Evolutionary conservation across 2,888 invertebrate species (phyloP), one percentile per base, ranked within the genome.

Genomic region (Ferrisia virgata): DNA sequence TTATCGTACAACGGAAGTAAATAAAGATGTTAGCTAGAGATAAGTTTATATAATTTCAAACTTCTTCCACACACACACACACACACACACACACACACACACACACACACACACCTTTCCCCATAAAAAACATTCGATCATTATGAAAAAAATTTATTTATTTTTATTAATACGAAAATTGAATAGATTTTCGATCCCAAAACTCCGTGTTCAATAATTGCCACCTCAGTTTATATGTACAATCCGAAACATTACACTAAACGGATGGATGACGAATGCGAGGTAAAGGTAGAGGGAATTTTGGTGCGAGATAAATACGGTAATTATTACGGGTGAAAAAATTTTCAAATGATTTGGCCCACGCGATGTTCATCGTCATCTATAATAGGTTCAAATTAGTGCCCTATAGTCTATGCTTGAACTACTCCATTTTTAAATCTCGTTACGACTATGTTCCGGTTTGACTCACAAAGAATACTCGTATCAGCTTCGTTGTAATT

Each of bases 361-460:
- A 64, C 64, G 64, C 28, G 2, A 28, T 28, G 28, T 15, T 64
- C 28, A 28, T 64, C 64, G 9, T 53, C 22, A 53, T 64, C 28
- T 64, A 28, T 64, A 64, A 64, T 64, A 64, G 28, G 64, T 15
- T 64, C 64, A 64, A 64, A 64, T 64, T 64, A 64, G 28, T 64
- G n/a, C n/a, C n/a, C 64, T 64, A 25, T 64, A 28, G 25, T 13
- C 11, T 28, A 64, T 28, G 64, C 64, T 64, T 64, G 28, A 28
- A 64, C 64, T 64, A 15, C 64, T 64, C 28, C 64, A 64, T 64
- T 64, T 64, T 64, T 31, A 64, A 64, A 64, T 64, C 64, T 64
- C 28, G 28, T 64, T 28, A 28, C 64, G 22, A 22, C 39, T 11
- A 11, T 4, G 64, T 64, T 64, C 64, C 64, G 64, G 25, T 64